Base-by-base conservation (phyloP, 2,888 invertebrate species). In the Linyphia triangularis region DNA sequence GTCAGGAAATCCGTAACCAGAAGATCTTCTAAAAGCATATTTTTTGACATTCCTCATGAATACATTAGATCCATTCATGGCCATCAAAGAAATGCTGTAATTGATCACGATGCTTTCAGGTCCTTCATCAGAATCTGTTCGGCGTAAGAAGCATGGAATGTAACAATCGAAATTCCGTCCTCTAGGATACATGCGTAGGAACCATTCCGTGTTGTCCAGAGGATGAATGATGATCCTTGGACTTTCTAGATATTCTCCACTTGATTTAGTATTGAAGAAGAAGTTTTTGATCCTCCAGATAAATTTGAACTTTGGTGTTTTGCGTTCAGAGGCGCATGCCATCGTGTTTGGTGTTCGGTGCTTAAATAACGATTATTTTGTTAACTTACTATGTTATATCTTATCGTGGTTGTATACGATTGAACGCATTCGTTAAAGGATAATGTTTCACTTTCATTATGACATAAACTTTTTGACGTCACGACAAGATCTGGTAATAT, bases 281-380 rank as follows among this genome's bases (percentile, higher is more conserved):
- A 78, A 78, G 22, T 78, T 67, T 67, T 78, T 59, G 28, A 78
- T 78, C 16, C 26, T 40, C 67, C 67, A 78, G 16, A 59, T 51
- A 19, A 78, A 67, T 19, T 40, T 78, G 22, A 78, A 78, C 5
- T 24, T 43, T 4, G 22, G 5, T n/a, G 7, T 51, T 33, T 51
- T 5, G 5, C n/a, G 51, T 51, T 51, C 51, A 51, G 5, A 5
- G 16, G n/a, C 51, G n/a, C 51, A 51, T 5, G n/a, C 51, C 51
- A 51, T 51, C 5, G n/a, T 51, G n/a, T 51, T 5, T 51, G 16
- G 16, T 13, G 4, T 33, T 16, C n/a, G n/a, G 5, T n/a, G 51
- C 2, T 9, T 0, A n/a, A n/a, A n/a, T 13, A 16, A n/a, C 1
- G 51, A 51, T 51, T 51, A 51, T 51, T 51, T n/a, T 51, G n/a